phyloP scores from a whole-genome alignment of 2,113 vertebrate genomes.

The Pyxicephalus adspersus region DNA sequence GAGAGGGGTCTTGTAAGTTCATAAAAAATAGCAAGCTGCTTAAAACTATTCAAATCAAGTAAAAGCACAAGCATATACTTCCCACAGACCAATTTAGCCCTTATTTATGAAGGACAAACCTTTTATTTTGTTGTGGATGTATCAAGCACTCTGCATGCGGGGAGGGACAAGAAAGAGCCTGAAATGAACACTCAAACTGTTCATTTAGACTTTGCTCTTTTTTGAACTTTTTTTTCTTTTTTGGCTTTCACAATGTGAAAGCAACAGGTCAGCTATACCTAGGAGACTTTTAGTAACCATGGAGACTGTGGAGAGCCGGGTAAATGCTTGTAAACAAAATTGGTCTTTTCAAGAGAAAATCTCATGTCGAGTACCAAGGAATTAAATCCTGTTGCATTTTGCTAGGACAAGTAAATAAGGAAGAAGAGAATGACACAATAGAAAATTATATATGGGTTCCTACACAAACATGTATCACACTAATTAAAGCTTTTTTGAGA shows the following conservation, averaged over 20 bases:
- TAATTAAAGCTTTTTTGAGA: background rate
- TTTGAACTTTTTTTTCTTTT: slow-evolving; percentile 22
- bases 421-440: slow-evolving; percentile 13
- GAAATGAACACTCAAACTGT: slow-evolving; percentile 15
- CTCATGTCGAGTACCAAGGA: slow-evolving; percentile 33
- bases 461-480: background rate
- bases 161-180: slow-evolving; percentile 12
- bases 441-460: background rate
- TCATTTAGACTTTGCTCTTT: slow-evolving; percentile 33
- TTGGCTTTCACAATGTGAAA: slow-evolving; percentile 34
- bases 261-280: slow-evolving; percentile 51
- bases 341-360: slow-evolving; percentile 41
- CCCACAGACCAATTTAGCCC: slow-evolving; percentile 5
- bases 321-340: slow-evolving; percentile 41
- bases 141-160: background rate
- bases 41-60: background rate
- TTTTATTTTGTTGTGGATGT: background rate
- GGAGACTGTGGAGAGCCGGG: slow-evolving; percentile 28
- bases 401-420: background rate
- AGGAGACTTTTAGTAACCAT: slow-evolving; percentile 54
- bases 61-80: background rate
- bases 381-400: slow-evolving; percentile 33
- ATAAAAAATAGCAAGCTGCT: slow-evolving; percentile 1
- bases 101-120: slow-evolving; percentile 10
- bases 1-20: background rate